Percentiles rank a stretch among this genome's conserved stretches.
Conservation (phyloP, 2,888 invertebrate genomes). For the Platycheirus albimanus region DNA sequence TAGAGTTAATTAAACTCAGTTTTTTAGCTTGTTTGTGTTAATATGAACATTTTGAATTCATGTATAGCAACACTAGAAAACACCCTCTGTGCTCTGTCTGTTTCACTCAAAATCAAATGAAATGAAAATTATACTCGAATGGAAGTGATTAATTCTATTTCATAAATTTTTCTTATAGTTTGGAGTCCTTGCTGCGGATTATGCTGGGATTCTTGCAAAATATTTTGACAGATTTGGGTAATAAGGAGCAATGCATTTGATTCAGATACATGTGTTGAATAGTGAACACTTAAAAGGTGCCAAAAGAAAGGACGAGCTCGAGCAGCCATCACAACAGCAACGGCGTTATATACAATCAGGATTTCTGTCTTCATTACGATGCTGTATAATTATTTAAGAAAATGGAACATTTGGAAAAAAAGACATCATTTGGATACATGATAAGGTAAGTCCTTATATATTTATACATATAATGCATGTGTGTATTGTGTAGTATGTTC, state of each 20-base stretch:
- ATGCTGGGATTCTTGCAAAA: slow-evolving; percentile 38
- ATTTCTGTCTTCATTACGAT: slow-evolving; percentile 57
- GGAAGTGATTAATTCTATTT: slow-evolving; percentile 23
- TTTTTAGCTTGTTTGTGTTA: too few relatives aligned
- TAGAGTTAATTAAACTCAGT: slow-evolving; percentile 14
- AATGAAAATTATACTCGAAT: slow-evolving; percentile 9
- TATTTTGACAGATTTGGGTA: slow-evolving; percentile 45
- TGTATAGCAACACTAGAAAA: background rate
- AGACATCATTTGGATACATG: slow-evolving; percentile 69
- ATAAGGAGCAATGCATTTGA: slow-evolving; percentile 60
- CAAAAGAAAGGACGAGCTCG: slow-evolving; percentile 19
- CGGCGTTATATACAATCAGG: slow-evolving; percentile 59
- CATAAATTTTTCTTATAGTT: slow-evolving; percentile 44
- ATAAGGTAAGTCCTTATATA: slow-evolving; percentile 59
- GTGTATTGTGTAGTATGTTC: too few relatives aligned
- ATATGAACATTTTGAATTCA: too few relatives aligned
- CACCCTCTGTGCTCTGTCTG: background rate
- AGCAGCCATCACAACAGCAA: background rate
- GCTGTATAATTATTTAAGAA: slow-evolving; percentile 65
- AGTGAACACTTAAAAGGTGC: slow-evolving; percentile 43
- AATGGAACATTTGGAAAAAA: slow-evolving; percentile 69
- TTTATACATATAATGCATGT: background rate
- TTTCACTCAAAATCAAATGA: slow-evolving; percentile 5
- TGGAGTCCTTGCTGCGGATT: slow-evolving; percentile 8
- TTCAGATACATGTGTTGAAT: slow-evolving; percentile 16